Evolutionary conservation across 2,888 invertebrate genomes (phyloP), one percentile per base, ranked within the genome.

Genomic region (Pristionchus arcanus): DNA sequence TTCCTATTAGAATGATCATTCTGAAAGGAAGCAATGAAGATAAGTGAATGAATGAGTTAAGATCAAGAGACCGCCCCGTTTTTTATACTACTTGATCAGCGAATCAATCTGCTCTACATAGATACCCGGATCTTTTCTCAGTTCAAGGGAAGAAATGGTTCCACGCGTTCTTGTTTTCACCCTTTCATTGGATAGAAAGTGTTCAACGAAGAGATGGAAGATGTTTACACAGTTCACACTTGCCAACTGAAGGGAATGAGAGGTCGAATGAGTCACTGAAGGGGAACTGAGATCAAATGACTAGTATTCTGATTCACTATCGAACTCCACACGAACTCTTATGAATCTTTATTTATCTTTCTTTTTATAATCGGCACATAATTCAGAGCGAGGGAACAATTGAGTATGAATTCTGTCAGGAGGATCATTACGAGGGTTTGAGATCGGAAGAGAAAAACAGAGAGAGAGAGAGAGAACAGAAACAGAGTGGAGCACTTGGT

Each of bases 401-500:
- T 77, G 37, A 77, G n/a, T 42, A 77, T 15, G 37, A 25, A 42
- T 42, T 42, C 42, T 77, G 77, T 77, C 77, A 77, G 77, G 42
- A 42, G 9, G 77, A 77, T 77, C 77, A 77, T 25, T 37, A 77
- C 19, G 42, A 42, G 21, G 71, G 77, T n/a, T 77, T 77, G 77
- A 77, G 77, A 77, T 77, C 77, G 77, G 37, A 42, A 28, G 16
- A 74, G 31, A 21, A 16, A 71, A 68, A 25, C n/a, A 16, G 71
- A 28, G 31, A 71, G 21, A 71, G n/a, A n/a, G n/a, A 71, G 15
- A 34, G n/a, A 31, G 34, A 34, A 19, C 5, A 37, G 74, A 15
- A 16, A 71, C 16, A 15, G 16, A 28, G 2, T 31, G 37, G 37
- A 37, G 21, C 1, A 2, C 13, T 13, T 34, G 3, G 25, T 42